phyloP scores from a whole-genome alignment of 2,797 vertebrate genomes.

The Etheostoma nigrum region DNA sequence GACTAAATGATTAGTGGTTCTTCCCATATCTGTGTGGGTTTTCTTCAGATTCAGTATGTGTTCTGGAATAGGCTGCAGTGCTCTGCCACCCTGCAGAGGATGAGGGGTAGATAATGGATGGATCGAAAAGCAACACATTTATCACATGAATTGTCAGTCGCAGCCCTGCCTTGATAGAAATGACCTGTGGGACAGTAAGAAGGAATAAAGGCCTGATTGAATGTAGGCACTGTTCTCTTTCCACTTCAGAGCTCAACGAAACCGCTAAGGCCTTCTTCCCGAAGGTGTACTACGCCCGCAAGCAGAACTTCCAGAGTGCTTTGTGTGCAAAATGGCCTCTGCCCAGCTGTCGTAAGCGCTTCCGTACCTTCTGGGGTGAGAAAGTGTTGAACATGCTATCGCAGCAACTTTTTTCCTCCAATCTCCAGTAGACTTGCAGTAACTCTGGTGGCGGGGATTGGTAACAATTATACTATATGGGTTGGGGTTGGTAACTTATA shows the following conservation, averaged over 20 bases:
- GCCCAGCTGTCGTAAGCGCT: slow-evolving; percentile 70
- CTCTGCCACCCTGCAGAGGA: neutral
- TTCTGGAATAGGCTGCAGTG: neutral
- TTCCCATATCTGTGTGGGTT: neutral
- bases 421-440: too few relatives aligned
- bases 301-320: slow-evolving; percentile 74
- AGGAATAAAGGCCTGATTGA: neutral
- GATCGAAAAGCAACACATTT: too few relatives aligned
- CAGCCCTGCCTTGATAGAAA: neutral
- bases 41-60: neutral
- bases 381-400: neutral
- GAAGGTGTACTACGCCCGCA: slow-evolving; percentile 71
- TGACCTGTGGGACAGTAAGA: too few relatives aligned
- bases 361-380: slow-evolving; percentile 76
- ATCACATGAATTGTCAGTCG: neutral
- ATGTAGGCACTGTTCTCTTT: neutral
- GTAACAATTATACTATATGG: too few relatives aligned
- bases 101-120: neutral
- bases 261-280: slow-evolving; percentile 74
- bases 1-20: neutral
- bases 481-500: too few relatives aligned
- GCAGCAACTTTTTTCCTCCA: too few relatives aligned
- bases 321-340: slow-evolving; percentile 80
- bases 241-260: slow-evolving; percentile 76
- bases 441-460: too few relatives aligned